A percentile compares a stretch with the other conserved stretches of the same genome.
Conservation (phyloP, 2,113 vertebrate species). For the Xenopus laevis region DNA sequence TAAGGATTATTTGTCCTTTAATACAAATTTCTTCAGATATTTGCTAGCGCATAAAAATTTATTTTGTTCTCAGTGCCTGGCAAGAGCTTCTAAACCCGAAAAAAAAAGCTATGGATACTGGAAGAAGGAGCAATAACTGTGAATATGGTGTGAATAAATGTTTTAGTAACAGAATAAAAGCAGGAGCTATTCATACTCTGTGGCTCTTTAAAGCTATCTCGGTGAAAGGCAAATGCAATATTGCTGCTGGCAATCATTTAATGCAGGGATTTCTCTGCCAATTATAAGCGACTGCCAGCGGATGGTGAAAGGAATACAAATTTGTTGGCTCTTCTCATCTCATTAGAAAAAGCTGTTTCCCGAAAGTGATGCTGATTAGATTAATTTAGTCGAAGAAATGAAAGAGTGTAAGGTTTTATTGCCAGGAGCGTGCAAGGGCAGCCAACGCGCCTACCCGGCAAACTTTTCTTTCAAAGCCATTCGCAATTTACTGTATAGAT, state of each 20-base stretch:
- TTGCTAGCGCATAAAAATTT: too few species aligned
- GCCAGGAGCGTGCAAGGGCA: constrained; percentile 12
- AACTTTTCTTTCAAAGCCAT: neutral
- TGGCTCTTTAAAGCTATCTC: neutral
- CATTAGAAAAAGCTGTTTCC: constrained; percentile 28
- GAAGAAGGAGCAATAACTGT: too few species aligned
- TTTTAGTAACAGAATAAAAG: too few species aligned
- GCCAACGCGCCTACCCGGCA: neutral
- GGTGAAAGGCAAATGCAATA: neutral
- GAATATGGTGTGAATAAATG: too few species aligned
- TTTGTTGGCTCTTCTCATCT: constrained; percentile 28
- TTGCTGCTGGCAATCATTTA: constrained; percentile 16
- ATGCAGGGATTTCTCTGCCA: constrained; percentile 30
- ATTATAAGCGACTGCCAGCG: constrained; percentile 16
- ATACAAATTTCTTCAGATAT: too few species aligned
- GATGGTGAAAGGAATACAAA: constrained; percentile 29
- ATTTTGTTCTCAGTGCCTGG: too few species aligned
- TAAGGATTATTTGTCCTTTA: too few species aligned
- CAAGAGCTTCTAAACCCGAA: too few species aligned
- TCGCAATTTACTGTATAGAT: too few species aligned
- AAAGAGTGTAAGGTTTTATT: constrained; percentile 2
- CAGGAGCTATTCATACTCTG: too few species aligned
- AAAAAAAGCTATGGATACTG: too few species aligned
- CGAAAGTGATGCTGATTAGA: constrained; percentile 40
- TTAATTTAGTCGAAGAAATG: constrained; percentile 36